phyloP scores from a whole-genome alignment of 2,113 vertebrate species.

The Helogale parvula region DNA sequence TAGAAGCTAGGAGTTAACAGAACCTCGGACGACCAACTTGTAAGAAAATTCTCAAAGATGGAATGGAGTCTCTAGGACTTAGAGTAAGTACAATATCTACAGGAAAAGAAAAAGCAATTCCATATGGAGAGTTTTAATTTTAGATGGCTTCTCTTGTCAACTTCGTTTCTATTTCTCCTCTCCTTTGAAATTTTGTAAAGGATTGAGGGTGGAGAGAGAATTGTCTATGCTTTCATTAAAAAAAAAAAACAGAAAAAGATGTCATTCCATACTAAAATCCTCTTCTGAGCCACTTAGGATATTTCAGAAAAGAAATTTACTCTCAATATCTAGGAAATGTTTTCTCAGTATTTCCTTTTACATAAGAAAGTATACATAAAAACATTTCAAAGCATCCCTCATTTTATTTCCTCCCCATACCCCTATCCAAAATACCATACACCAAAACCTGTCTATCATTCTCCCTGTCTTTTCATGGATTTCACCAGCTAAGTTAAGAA shows the following conservation, averaged over 20 bases:
- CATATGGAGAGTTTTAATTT: conserved; percentile 34
- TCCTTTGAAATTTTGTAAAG: conserved; percentile 54
- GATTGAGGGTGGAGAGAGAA: conserved; percentile 23
- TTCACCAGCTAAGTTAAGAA: not conserved
- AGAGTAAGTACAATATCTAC: not conserved
- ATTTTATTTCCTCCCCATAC: not conserved
- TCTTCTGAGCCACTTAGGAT: conserved; percentile 14
- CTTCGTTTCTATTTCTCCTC: conserved; percentile 28
- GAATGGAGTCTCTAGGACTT: not conserved
- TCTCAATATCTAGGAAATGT: not conserved
- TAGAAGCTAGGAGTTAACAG: not conserved
- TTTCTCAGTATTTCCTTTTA: not conserved
- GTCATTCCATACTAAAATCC: conserved; percentile 38
- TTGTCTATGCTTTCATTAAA: conserved; percentile 31
- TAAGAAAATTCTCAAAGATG: conserved; percentile 16
- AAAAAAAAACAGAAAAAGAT: not conserved
- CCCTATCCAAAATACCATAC: not conserved
- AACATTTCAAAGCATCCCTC: not conserved
- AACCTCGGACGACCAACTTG: not conserved
- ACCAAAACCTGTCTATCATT: not conserved
- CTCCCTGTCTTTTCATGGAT: not conserved
- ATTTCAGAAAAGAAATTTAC: conserved; percentile 22
- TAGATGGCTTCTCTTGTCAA: not conserved
- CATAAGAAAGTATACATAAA: not conserved
- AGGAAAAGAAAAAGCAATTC: not conserved